Conservation (phyloP, 1,140 invertebrate species). For the Brachionus asplanchnoidis region DNA sequence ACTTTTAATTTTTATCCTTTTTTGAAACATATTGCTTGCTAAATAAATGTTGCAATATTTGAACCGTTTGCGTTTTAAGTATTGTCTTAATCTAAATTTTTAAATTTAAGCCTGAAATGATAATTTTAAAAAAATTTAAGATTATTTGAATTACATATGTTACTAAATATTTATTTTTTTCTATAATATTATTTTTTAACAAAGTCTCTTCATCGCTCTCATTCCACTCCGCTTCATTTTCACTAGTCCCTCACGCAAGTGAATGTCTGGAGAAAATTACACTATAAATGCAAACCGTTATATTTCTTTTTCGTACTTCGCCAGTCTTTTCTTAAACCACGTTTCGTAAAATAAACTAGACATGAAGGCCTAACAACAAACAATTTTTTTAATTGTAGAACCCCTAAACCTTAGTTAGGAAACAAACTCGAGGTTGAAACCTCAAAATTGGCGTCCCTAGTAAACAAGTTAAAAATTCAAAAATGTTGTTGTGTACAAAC, state of each 20-base stretch:
- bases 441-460: conserved; percentile 2
- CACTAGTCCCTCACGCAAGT: no score
- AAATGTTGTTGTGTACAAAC: not conserved
- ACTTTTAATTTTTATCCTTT: no score
- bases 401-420: not conserved
- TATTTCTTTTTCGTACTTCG: no score
- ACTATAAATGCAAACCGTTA: no score
- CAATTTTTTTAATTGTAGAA: not conserved
- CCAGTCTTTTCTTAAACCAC: no score
- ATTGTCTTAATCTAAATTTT: not conserved
- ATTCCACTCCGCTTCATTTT: not conserved
- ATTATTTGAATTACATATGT: no score
- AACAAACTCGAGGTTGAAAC: not conserved
- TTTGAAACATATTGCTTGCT: not conserved
- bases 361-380: not conserved
- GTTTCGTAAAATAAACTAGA: no score
- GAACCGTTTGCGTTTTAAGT: not conserved
- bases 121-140: no score
- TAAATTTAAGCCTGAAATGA: not conserved
- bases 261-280: no score
- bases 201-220: no score
- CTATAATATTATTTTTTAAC: not conserved
- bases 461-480: not conserved
- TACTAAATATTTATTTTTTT: not conserved
- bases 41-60: not conserved